These are phyloP conservation scores for Rhingia campestris DNA, from an alignment of 2,888 invertebrate genomes.

Conservation along the genomic window DNA sequence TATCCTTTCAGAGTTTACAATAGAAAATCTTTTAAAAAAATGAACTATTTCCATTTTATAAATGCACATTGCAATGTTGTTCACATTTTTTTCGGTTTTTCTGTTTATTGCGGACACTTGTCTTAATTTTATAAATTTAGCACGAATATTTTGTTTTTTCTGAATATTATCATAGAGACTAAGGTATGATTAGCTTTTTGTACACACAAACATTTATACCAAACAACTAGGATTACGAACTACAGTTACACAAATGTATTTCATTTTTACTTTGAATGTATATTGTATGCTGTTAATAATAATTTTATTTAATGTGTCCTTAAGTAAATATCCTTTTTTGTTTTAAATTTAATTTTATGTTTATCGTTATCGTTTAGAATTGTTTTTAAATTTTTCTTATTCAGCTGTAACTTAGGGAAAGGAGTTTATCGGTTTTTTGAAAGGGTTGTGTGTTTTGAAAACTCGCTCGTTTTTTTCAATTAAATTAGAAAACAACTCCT, in stretches of 20 bases:
- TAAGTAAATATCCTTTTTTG: constrained; percentile 54
- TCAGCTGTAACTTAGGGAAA: constrained; percentile 65
- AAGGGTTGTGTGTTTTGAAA: constrained; percentile 41
- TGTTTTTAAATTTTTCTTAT: constrained; percentile 44
- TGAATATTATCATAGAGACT: constrained; percentile 33
- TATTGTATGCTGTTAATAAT: constrained; percentile 58
- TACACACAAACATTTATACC: constrained; percentile 70
- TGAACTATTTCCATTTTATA: constrained; percentile 35
- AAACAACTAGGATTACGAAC: constrained; percentile 74
- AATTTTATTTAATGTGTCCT: constrained; percentile 62
- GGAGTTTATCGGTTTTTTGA: constrained; percentile 10
- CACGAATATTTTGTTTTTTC: constrained; percentile 38
- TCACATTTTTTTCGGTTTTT: not conserved
- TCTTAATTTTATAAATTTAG: constrained; percentile 35
- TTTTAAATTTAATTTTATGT: constrained; percentile 45
- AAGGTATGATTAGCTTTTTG: constrained; percentile 40
- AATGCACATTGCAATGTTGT: constrained; percentile 54
- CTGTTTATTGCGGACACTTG: constrained; percentile 31
- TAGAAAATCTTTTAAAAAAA: constrained; percentile 28
- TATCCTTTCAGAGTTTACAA: not conserved
- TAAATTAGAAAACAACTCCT: constrained; percentile 56
- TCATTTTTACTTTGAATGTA: constrained; percentile 58
- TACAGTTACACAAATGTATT: constrained; percentile 73
- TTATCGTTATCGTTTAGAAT: constrained; percentile 40
- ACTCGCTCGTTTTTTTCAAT: constrained; percentile 25